A percentile compares a stretch with the other conserved stretches of the same genome.
Conservation (phyloP, 2,797 vertebrate species). For the Lepus oiostolus region DNA sequence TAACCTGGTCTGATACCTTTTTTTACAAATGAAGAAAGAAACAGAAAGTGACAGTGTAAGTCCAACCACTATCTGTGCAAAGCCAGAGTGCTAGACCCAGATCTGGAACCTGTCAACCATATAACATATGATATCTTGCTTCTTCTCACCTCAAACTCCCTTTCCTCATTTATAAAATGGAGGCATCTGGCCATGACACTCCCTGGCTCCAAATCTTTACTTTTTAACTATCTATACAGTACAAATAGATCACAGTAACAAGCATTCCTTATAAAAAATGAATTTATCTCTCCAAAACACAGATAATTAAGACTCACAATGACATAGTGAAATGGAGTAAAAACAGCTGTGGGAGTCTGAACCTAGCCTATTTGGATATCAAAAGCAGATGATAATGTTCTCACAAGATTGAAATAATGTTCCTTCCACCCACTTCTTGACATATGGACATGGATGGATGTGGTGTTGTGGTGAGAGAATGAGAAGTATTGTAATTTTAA, state of each 20-base stretch:
- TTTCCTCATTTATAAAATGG: not conserved
- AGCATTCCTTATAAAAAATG: constrained; percentile 37
- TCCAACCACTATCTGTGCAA: not conserved
- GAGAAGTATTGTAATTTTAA: constrained; percentile 66
- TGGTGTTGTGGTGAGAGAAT: constrained; percentile 39
- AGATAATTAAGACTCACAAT: constrained; percentile 31
- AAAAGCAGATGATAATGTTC: constrained; percentile 50
- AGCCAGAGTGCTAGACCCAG: not conserved
- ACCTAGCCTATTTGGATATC: constrained; percentile 36
- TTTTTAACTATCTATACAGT: not conserved
- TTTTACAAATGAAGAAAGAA: constrained; percentile 15
- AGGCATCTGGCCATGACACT: not conserved
- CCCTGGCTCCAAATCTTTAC: not conserved
- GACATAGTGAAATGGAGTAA: not conserved
- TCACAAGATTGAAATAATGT: constrained; percentile 67
- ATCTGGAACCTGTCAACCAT: not conserved
- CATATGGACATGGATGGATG: constrained; percentile 49
- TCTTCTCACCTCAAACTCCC: not conserved
- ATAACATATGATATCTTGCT: not conserved
- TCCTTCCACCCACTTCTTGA: constrained; percentile 61
- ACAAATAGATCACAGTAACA: not conserved
- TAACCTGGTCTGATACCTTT: not conserved
- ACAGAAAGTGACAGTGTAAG: not conserved
- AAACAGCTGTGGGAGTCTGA: constrained; percentile 8
- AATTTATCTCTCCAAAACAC: constrained; percentile 16